Evolutionary conservation across 2,888 invertebrate species (phyloP).

Genomic region (Erynnis tages): DNA sequence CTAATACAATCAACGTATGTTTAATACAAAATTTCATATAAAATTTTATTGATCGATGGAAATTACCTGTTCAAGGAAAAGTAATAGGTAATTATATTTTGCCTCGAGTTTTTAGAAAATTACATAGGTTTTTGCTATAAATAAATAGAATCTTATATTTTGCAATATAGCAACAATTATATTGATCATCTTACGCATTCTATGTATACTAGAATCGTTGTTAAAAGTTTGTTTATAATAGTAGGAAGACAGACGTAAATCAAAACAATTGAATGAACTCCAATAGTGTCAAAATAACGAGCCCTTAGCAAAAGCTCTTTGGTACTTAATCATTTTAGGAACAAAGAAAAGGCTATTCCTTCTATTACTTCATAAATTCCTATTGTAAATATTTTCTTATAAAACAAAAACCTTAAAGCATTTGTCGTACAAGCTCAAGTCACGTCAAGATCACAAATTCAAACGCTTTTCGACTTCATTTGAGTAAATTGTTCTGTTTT

Average conservation of each 20-base stretch:
- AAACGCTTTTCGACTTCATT: neutral
- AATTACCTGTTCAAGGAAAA: too few species aligned
- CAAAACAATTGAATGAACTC: too few species aligned
- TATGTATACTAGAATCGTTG: too few species aligned
- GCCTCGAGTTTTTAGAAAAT: too few species aligned
- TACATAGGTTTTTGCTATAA: too few species aligned
- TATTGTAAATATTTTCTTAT: conserved; percentile 17
- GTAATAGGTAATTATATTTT: too few species aligned
- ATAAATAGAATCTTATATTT: too few species aligned
- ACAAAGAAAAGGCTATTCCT: conserved; percentile 8
- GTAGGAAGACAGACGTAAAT: neutral
- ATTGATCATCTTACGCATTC: too few species aligned
- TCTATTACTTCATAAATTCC: conserved; percentile 9
- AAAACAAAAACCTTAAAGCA: conserved; percentile 7
- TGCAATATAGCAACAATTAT: too few species aligned
- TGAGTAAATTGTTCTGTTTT: neutral
- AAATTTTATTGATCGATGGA: too few species aligned
- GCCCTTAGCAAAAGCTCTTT: neutral
- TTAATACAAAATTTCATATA: neutral
- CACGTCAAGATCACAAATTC: neutral
- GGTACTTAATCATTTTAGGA: conserved; percentile 6
- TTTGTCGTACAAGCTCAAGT: neutral
- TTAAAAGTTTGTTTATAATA: too few species aligned
- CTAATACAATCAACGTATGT: too few species aligned
- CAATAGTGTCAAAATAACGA: neutral